phyloP scores from a whole-genome alignment of 2,888 invertebrate species.

The Gymnosoma rotundatum region DNA sequence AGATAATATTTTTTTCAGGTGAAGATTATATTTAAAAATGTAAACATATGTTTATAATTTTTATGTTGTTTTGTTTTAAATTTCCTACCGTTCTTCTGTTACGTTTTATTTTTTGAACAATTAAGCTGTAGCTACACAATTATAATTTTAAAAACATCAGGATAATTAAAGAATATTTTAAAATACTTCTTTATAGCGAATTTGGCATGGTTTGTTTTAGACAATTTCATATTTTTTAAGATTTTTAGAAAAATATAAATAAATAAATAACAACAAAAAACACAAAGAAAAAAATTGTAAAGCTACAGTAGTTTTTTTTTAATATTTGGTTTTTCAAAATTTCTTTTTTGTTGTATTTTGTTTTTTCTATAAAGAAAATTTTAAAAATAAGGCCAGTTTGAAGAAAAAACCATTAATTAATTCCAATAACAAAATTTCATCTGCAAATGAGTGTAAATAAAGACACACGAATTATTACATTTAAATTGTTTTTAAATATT shows the following conservation, averaged over 20 bases:
- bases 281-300: slow-evolving; percentile 78
- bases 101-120: slow-evolving; percentile 41
- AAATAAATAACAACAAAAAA: slow-evolving; percentile 48
- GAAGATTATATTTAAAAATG: slow-evolving; percentile 66
- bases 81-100: slow-evolving; percentile 60
- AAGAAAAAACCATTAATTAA: slow-evolving; percentile 32
- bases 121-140: slow-evolving; percentile 79
- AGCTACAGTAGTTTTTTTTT: slow-evolving; percentile 81
- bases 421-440: slow-evolving; percentile 72
- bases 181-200: slow-evolving; percentile 71
- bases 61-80: slow-evolving; percentile 8
- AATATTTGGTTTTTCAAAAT: slow-evolving; percentile 54
- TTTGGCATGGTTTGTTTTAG: slow-evolving; percentile 71
- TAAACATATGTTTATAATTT: slow-evolving; percentile 24
- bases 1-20: slow-evolving; percentile 52
- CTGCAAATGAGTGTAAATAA: slow-evolving; percentile 64
- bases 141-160: slow-evolving; percentile 72
- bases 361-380: slow-evolving; percentile 35
- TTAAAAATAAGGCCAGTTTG: slow-evolving; percentile 21
- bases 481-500: not conserved
- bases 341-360: slow-evolving; percentile 63
- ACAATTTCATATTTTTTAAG: slow-evolving; percentile 39
- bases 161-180: slow-evolving; percentile 62
- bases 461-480: not conserved
- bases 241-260: slow-evolving; percentile 71